Evolutionary conservation across 2,113 vertebrate species (phyloP), one percentile per base, ranked within the genome.

Genomic region (Pheucticus melanocephalus): DNA sequence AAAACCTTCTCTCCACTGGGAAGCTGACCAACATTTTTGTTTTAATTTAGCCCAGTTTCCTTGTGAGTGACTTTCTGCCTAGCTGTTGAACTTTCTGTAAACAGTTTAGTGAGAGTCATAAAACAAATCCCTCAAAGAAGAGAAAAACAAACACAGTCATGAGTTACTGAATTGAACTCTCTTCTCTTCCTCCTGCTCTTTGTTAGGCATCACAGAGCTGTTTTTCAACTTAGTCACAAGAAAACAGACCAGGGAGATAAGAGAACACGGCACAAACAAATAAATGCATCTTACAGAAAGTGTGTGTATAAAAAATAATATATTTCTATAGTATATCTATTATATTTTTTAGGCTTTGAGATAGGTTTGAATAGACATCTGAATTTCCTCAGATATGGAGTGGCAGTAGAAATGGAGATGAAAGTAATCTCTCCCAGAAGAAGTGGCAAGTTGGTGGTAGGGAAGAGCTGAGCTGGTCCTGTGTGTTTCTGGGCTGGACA

Each of bases 61-160:
- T 40, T 93, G 66, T 48, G 44, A 96, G 86, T 82, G 9, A 88
- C 87, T 97, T 97, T 89, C 89, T 86, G 65, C 33, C 35, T 80
- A 85, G 69, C 61, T 72, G 45, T 53, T 15, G 23, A 83, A 47
- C 80, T 90, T 94, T 89, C 71, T 81, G 92, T 91, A 94, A 94
- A 93, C 90, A 91, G n/a, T 95, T 83, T 37, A 92, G 85, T 27
- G 35, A 91, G 68, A 94, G 80, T 47, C 54, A 94, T 95, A 82
- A 97, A 94, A 94, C 56, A 93, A 94, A 95, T 95, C 75, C 57
- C 57, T 60, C 48, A 72, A 94, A 89, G 84, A 90, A 70, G 51
- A 81, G 42, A 73, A 93, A 94, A 94, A 94, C 60, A 75, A 96
- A 95, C 71, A 86, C 1, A 61, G 78, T 87, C 65, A 85, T 60